Conservation (phyloP, 2,797 vertebrate species). For the Choloepus didactylus region DNA sequence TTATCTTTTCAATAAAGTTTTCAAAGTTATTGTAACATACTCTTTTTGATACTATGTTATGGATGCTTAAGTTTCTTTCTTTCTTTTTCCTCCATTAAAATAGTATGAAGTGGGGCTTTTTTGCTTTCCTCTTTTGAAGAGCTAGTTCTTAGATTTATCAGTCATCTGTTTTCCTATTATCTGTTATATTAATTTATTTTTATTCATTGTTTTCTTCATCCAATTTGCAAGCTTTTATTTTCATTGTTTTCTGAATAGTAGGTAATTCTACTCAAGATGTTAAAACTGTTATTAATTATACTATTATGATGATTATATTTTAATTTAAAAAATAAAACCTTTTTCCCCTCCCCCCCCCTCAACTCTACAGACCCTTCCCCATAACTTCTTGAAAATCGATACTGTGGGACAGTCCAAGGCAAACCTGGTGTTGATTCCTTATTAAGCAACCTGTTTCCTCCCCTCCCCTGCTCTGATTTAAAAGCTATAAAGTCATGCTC, state of each 20-base stretch:
- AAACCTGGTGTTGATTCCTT: not conserved
- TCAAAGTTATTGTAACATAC: not conserved
- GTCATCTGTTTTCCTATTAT: not conserved
- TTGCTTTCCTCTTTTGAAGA: not conserved
- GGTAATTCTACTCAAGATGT: not conserved
- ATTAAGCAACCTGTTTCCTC: not conserved
- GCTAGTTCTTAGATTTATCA: not conserved
- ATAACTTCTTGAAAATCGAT: not conserved
- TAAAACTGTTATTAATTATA: not conserved
- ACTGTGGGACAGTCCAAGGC: not conserved
- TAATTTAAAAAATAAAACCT: not conserved
- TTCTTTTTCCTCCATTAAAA: not conserved
- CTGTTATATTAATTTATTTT: not conserved
- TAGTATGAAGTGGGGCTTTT: not conserved
- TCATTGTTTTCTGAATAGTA: not conserved
- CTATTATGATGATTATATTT: not conserved
- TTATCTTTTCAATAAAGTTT: conserved; percentile 10
- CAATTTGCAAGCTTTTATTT: not conserved
- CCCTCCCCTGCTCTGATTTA: not conserved
- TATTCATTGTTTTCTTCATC: not conserved
- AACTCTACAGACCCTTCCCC: not conserved
- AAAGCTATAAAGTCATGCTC: not conserved
- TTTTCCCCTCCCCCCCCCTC: not conserved
- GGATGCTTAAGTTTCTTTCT: not conserved
- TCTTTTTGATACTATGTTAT: not conserved